A percentile compares a stretch with the other conserved stretches of the same genome.
Conservation (phyloP, 1,140 invertebrate species). For the Trialeurodes vaporariorum region DNA sequence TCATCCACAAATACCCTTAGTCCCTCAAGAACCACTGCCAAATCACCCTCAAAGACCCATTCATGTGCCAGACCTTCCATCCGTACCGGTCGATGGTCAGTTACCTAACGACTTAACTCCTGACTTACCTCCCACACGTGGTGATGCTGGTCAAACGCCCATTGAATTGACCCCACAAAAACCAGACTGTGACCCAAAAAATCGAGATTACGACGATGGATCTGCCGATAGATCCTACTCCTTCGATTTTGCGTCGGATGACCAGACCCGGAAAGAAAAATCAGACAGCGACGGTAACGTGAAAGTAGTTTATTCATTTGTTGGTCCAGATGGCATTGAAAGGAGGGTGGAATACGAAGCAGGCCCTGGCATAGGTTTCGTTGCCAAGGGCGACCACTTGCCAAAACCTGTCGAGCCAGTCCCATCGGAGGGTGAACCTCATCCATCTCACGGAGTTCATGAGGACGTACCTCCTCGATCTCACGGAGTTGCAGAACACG, state of each 20-base stretch:
- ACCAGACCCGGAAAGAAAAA: not conserved
- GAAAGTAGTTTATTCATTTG: constrained; percentile 56
- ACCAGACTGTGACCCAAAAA: not conserved
- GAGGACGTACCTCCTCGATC: not conserved
- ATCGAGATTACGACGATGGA: not conserved
- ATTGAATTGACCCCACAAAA: not conserved
- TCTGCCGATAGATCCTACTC: not conserved
- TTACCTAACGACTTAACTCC: not conserved
- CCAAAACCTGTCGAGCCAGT: constrained; percentile 22
- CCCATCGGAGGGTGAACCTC: too few species aligned
- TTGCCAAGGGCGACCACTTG: constrained; percentile 47
- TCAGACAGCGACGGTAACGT: constrained; percentile 38
- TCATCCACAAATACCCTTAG: not conserved
- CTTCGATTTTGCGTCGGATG: not conserved
- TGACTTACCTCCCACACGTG: not conserved
- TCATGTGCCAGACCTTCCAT: not conserved
- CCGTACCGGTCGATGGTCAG: not conserved
- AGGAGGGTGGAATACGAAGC: constrained; percentile 64
- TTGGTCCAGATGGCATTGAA: constrained; percentile 63
- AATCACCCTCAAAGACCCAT: not conserved
- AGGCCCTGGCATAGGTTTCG: constrained; percentile 63
- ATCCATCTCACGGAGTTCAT: too few species aligned
- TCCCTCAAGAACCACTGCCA: not conserved
- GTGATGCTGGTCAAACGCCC: not conserved
- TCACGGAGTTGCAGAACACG: not conserved